Conservation (phyloP, 2,888 invertebrate genomes). For the Sicus ferrugineus region DNA sequence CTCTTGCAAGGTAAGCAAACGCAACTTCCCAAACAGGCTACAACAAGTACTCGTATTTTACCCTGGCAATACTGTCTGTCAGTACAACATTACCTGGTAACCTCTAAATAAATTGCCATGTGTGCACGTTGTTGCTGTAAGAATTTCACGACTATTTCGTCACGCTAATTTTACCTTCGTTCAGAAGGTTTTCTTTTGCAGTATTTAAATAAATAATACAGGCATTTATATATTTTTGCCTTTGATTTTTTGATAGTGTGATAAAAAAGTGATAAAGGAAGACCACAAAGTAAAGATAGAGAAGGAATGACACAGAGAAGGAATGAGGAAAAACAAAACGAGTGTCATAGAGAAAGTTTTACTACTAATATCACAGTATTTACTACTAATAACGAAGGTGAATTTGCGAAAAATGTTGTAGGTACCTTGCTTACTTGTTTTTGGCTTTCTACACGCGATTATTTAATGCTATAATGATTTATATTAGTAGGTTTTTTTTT, state of each 20-base stretch:
- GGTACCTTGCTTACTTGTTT: background rate
- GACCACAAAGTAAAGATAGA: background rate
- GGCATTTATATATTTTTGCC: background rate
- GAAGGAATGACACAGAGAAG: background rate
- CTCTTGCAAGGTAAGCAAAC: slow-evolving; percentile 71
- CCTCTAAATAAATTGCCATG: slow-evolving; percentile 17
- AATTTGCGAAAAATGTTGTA: background rate
- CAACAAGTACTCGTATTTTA: too few relatives aligned
- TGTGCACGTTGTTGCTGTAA: background rate
- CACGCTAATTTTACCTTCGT: background rate
- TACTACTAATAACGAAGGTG: slow-evolving; percentile 16
- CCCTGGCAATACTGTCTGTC: background rate
- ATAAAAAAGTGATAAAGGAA: background rate
- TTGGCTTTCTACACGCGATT: background rate
- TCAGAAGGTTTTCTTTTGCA: slow-evolving; percentile 10
- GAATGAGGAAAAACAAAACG: background rate
- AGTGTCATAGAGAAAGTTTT: background rate
- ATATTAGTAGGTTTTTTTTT: background rate
- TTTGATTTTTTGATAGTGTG: background rate
- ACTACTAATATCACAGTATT: background rate
- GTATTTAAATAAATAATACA: background rate
- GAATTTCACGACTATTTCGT: slow-evolving; percentile 10
- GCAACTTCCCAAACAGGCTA: background rate
- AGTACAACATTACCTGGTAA: background rate
- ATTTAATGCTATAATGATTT: background rate